Base-by-base conservation (phyloP, 2,113 vertebrate genomes). In the Sorex fumeus region DNA sequence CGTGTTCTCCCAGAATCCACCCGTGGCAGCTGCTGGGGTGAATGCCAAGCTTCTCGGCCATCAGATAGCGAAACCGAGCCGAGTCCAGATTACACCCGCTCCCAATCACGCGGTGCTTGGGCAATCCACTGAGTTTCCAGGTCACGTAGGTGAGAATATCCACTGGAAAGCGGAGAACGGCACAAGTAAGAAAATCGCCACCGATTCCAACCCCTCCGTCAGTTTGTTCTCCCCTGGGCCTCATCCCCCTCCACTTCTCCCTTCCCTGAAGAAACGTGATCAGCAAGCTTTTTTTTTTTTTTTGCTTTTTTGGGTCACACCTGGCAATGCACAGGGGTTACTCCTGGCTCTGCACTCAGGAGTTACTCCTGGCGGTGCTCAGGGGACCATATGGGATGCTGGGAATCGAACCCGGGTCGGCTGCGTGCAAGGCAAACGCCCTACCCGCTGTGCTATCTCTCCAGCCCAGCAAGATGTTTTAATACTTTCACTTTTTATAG, bases 41-140 rank as follows among this genome's bases (percentile, higher is more conserved):
- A 95, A 99, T 98, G 69, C 98, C 99, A 77, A 99, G 98, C 34
- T 98, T 99, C 88, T 99, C 99, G 0, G 98, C 97, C 98, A 99
- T 99, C 94, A 99, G 95, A 77, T 98, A 99, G 36, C 99, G 99
- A 92, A 99, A 99, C 36, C 99, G 98, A 67, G 99, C 99, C 0
- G 99, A 99, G 96, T 99, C 99, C 92, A 99, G 98, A 97, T 99
- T 99, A 97, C 99, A 99, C 45, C 99, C 99, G 8, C 99, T 99
- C 94, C 99, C 99, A 19, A 99, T 99, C 95, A 99, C 98, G 2
- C 99, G 98, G 97, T 99, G 97, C 89, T 99, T 99, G 34, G 99
- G 99, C 91, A 99, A 97, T 12, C 99, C 99, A n/a, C 99, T 99
- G 87, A 99, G 98, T 93, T 99, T 99, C 99, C 99, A 99, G 66